Evolutionary conservation across 92 coral and sea anemone species (phyloP).

Genomic region (Siderastrea siderea): DNA sequence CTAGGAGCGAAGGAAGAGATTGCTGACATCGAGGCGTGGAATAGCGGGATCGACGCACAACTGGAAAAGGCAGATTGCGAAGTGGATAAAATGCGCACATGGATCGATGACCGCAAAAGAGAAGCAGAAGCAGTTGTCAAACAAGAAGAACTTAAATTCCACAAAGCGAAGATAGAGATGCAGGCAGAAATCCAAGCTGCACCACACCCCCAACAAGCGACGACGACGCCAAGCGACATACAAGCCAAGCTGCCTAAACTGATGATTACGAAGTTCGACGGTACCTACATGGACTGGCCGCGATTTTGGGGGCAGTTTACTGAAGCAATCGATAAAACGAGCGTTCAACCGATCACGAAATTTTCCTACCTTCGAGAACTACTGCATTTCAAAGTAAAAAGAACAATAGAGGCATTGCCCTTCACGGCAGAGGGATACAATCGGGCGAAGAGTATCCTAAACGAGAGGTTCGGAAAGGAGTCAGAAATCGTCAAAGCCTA

Average conservation of each 20-base stretch:
- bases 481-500: conserved; percentile 64
- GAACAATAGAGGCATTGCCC: conserved; percentile 56
- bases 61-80: too few relatives aligned
- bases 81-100: too few relatives aligned
- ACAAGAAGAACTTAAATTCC: conserved; percentile 7
- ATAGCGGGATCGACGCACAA: too few relatives aligned
- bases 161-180: conserved; percentile 19
- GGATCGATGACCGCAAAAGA: not conserved
- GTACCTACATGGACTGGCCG: too few relatives aligned
- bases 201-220: not conserved
- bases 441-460: conserved; percentile 61
- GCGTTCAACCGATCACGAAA: conserved; percentile 40
- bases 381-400: conserved; percentile 29
- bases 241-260: too few relatives aligned
- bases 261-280: too few relatives aligned
- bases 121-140: conserved; percentile 12
- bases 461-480: conserved; percentile 63
- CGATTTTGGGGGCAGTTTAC: too few relatives aligned
- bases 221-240: too few relatives aligned
- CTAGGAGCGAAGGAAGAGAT: too few relatives aligned
- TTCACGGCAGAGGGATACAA: conserved; percentile 67
- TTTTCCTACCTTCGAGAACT: conserved; percentile 64
- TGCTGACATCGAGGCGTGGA: too few relatives aligned
- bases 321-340: conserved; percentile 46
- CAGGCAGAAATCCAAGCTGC: conserved; percentile 28